These are phyloP conservation scores for Thymallus thymallus DNA, from an alignment of 2,113 vertebrate genomes.

Conservation along the genomic window DNA sequence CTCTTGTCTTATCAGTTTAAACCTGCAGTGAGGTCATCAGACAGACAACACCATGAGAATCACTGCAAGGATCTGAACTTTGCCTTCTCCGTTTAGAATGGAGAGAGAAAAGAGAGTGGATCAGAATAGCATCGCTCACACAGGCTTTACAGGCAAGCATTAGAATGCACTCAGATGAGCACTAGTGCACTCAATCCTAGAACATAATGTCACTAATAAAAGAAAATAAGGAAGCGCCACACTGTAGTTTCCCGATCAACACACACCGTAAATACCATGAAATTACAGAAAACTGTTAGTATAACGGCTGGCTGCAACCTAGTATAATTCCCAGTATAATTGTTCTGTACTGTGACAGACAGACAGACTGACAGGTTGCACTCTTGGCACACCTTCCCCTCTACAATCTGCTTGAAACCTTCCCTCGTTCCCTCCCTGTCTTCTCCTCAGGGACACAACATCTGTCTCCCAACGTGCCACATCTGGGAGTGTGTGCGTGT, in stretches of 20 bases:
- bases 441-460: slow-evolving; percentile 38
- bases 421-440: slow-evolving; percentile 5
- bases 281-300: too few relatives aligned
- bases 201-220: too few relatives aligned
- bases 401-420: slow-evolving; percentile 30
- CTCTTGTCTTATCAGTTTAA: slow-evolving; percentile 39
- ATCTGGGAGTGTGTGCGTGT: slow-evolving; percentile 49
- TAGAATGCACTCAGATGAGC: too few relatives aligned
- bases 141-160: too few relatives aligned
- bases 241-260: too few relatives aligned
- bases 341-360: neutral
- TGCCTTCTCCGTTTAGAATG: too few relatives aligned
- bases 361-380: slow-evolving; percentile 4
- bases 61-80: neutral
- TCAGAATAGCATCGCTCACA: too few relatives aligned
- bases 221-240: too few relatives aligned
- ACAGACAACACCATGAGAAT: slow-evolving; percentile 24
- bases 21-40: slow-evolving; percentile 30
- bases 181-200: too few relatives aligned
- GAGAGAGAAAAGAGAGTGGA: too few relatives aligned
- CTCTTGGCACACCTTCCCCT: slow-evolving; percentile 26
- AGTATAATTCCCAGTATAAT: neutral
- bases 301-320: too few relatives aligned
- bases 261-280: too few relatives aligned
- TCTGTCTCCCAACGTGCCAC: slow-evolving; percentile 61